Evolutionary conservation across 2,113 vertebrate species (phyloP).

Genomic region (Phaethon lepturus): DNA sequence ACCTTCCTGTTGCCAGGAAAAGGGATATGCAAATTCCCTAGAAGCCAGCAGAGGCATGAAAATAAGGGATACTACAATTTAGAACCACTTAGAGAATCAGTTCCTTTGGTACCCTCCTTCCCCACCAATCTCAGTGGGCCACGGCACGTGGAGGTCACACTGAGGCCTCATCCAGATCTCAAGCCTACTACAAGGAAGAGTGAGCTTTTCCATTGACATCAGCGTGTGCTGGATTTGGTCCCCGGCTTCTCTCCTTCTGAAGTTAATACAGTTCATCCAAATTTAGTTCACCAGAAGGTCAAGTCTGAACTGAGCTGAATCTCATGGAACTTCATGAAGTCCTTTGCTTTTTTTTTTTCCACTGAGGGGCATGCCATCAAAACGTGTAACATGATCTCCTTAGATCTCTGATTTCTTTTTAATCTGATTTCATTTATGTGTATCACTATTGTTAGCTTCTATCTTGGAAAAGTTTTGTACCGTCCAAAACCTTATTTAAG

Average conservation of each 20-base stretch:
- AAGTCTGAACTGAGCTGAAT: neutral
- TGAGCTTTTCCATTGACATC: neutral
- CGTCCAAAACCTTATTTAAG: neutral
- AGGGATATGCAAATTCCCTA: neutral
- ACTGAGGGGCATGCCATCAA: neutral
- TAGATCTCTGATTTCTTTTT: neutral
- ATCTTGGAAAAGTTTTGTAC: neutral
- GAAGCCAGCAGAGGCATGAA: neutral
- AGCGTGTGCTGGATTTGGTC: neutral
- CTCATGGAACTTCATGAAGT: neutral
- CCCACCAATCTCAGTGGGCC: neutral
- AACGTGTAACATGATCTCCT: neutral
- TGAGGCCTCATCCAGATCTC: neutral
- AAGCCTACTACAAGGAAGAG: neutral
- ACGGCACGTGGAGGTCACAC: fast-evolving
- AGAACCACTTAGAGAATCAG: neutral
- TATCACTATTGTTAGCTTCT: neutral
- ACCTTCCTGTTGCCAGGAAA: neutral
- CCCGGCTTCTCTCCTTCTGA: neutral
- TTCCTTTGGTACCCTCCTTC: neutral
- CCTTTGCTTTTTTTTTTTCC: constrained; percentile 17
- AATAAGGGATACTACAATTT: neutral
- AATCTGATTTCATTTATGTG: neutral
- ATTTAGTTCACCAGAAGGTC: constrained; percentile 17
- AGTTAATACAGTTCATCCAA: neutral